Base-by-base conservation (phyloP, 2,113 vertebrate species). In the Otus sunia region DNA sequence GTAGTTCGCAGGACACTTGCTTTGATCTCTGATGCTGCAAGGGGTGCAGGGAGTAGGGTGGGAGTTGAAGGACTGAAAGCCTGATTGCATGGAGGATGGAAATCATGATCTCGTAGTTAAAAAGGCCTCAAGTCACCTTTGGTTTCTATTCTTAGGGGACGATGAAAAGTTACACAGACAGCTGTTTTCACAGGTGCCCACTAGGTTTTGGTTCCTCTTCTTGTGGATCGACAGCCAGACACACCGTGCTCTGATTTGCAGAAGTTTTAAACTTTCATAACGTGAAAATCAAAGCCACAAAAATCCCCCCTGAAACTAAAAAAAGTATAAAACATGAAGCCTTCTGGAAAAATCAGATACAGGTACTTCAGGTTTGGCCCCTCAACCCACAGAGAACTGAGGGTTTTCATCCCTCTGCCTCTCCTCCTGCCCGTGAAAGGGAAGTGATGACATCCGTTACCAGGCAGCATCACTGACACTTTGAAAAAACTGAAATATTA, bases 91-190 rank as follows among this genome's bases (percentile, higher is more conserved):
- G 36, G 49, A 82, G 34, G 52, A 79, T 10, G 75, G 94, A 90
- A 90, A 94, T 50, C 56, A 88, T 73, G 55, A 88, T 5, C 72
- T 90, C 71, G 81, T 4, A n/a, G 32, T 25, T 43, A 69, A 64
- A 69, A 78, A 72, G 53, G 60, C 55, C 59, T 88, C 9, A 15
- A 89, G 72, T 59, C n/a, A 78, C 41, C 84, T n/a, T 81, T 29
- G 43, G 64, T 87, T 96, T 94, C 86, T 75, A 20, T 79, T 94
- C 77, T n/a, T 39, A 62, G 26, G 8, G n/a, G 62, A 81, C 34
- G 32, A 34, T 9, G 95, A 80, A 85, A 95, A 96, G 62, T 96
- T 94, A 87, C 81, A 78, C 60, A 85, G 92, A 39, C 8, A 23
- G 60, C 50, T 60, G 50, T 85, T 89, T 72, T 37, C 77, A 78